These are phyloP conservation scores for Drosophila pseudoobscura DNA, from an alignment of 1,140 invertebrate species.

Conservation along the genomic window DNA sequence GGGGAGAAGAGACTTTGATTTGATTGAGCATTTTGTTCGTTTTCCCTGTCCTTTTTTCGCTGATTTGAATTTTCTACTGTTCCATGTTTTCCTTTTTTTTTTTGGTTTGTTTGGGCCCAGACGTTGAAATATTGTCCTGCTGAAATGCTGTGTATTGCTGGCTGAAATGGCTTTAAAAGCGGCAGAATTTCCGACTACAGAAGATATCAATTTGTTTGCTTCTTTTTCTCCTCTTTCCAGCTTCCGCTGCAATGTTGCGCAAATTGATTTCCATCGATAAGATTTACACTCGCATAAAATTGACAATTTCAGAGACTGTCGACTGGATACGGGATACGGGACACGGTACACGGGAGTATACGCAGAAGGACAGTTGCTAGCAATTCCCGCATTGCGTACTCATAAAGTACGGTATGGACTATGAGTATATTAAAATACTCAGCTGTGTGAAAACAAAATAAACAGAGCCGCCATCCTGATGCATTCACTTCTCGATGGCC, in stretches of 20 bases:
- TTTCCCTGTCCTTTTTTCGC: slow-evolving; percentile 36
- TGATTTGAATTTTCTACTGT: slow-evolving; percentile 56
- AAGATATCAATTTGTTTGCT: slow-evolving; percentile 60
- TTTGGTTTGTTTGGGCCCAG: slow-evolving; percentile 1
- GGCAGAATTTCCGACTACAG: slow-evolving; percentile 33
- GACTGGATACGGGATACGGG: slow-evolving; percentile 1
- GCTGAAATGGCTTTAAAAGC: slow-evolving; percentile 27
- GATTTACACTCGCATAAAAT: slow-evolving; percentile 60
- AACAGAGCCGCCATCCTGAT: no score
- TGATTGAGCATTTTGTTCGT: slow-evolving; percentile 72
- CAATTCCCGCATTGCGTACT: slow-evolving; percentile 2
- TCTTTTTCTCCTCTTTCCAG: slow-evolving; percentile 15
- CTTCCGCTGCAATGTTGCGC: slow-evolving; percentile 23
- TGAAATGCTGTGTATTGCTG: neutral
- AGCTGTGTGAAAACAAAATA: no score
- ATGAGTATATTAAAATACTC: neutral
- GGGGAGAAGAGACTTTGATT: slow-evolving; percentile 54
- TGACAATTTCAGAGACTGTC: slow-evolving; percentile 42
- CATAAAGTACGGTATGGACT: no score
- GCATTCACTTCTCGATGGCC: no score
- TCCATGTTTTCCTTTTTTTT: slow-evolving; percentile 3
- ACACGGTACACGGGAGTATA: neutral
- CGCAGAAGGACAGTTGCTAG: slow-evolving; percentile 22
- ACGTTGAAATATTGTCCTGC: slow-evolving; percentile 39
- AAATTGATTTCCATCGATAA: slow-evolving; percentile 72